phyloP scores from a whole-genome alignment of 2,797 vertebrate genomes.

The Notolabrus celidotus region DNA sequence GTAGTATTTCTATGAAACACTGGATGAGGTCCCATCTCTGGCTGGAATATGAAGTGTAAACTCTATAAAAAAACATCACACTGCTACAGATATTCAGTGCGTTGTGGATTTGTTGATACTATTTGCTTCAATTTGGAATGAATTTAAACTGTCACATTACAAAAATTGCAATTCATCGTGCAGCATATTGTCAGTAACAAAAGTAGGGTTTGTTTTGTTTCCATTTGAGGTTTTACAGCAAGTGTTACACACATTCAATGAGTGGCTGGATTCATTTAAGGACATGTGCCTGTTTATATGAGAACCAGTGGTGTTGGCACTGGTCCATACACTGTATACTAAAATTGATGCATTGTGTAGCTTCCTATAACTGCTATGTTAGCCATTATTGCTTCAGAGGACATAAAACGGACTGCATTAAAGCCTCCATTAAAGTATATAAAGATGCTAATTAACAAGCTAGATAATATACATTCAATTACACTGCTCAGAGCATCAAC shows the following conservation, averaged over 20 bases:
- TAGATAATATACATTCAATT: not conserved
- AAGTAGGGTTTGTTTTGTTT: not conserved
- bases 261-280: not conserved
- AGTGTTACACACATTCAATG: not conserved
- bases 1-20: not conserved
- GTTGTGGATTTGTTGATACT: not conserved
- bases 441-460: not conserved
- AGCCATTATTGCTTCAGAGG: slow-evolving; percentile 1
- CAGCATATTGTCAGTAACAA: not conserved
- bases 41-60: not conserved
- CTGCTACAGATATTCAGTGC: not conserved
- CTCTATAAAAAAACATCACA: not conserved
- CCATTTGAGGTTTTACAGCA: not conserved
- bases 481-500: not conserved
- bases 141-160: no score
- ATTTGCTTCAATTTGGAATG: not conserved
- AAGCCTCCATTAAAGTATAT: not conserved
- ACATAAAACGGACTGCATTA: not conserved
- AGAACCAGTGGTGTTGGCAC: not conserved
- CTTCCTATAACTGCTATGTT: not conserved
- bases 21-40: not conserved
- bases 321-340: not conserved
- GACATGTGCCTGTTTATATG: not conserved
- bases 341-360: not conserved
- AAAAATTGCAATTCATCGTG: not conserved